Percentiles rank a stretch among this genome's conserved stretches.
Conservation (phyloP, 2,888 invertebrate genomes). For the Anodontia alba region DNA sequence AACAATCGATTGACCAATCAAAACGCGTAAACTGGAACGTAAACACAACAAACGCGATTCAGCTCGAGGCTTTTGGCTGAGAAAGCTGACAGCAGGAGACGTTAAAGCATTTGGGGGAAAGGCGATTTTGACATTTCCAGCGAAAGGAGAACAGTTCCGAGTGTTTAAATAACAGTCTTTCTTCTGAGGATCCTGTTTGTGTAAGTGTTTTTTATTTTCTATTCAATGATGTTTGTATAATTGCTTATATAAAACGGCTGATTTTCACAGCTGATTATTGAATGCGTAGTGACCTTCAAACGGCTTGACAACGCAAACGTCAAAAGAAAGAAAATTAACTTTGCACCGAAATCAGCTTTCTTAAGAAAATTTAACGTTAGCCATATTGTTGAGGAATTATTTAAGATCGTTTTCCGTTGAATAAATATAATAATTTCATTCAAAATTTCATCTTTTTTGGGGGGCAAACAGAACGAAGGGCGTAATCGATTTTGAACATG, state of each 20-base stretch:
- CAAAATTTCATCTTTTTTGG: neutral
- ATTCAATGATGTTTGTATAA: neutral
- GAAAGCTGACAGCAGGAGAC: slow-evolving; percentile 41
- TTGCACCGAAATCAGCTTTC: too few relatives aligned
- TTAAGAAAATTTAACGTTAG: too few relatives aligned
- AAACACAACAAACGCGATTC: slow-evolving; percentile 65
- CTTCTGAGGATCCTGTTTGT: neutral
- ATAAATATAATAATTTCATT: neutral
- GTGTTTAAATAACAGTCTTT: too few relatives aligned
- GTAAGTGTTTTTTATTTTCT: neutral
- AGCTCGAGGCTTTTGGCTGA: slow-evolving; percentile 48
- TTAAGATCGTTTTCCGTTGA: neutral
- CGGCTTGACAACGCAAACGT: slow-evolving; percentile 63
- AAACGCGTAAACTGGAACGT: slow-evolving; percentile 59
- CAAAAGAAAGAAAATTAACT: slow-evolving; percentile 28
- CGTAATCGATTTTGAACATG: slow-evolving; percentile 4
- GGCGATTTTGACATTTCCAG: neutral
- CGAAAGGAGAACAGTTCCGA: neutral
- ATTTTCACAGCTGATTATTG: slow-evolving; percentile 49
- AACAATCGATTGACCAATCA: slow-evolving; percentile 64
- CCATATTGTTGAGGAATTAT: neutral
- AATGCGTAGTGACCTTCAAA: slow-evolving; percentile 57
- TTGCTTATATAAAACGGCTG: neutral
- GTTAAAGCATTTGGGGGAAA: neutral
- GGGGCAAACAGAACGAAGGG: slow-evolving; percentile 5